These are phyloP conservation scores for Isurus oxyrinchus DNA, from an alignment of 2,113 vertebrate species.

Conservation along the genomic window DNA sequence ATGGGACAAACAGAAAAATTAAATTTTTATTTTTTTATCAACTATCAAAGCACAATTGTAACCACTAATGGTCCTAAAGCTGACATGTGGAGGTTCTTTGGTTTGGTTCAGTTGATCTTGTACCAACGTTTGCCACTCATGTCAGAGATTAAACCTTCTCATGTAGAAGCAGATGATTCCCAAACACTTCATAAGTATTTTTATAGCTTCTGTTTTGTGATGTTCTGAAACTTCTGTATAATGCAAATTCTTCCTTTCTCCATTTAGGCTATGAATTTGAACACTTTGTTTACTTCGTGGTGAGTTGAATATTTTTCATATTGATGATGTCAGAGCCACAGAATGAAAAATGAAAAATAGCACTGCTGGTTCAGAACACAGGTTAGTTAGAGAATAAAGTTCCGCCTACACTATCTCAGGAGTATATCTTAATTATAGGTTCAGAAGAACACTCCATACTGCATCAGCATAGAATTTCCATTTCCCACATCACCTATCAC, in stretches of 20 bases:
- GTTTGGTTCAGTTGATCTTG: background rate
- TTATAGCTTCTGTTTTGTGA: background rate
- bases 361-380: background rate
- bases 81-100: background rate
- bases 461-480: background rate
- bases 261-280: background rate
- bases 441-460: background rate
- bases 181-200: background rate
- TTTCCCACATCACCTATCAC: background rate
- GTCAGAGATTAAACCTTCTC: background rate
- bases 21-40: background rate
- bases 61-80: background rate
- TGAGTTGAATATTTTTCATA: background rate
- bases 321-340: background rate
- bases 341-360: background rate
- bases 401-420: background rate
- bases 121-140: background rate
- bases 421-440: background rate
- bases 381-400: background rate
- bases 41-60: background rate
- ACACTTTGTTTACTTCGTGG: background rate
- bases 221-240: background rate
- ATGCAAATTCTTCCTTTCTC: background rate
- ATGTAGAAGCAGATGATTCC: background rate
- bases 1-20: background rate